Conservation (phyloP, 2,797 vertebrate species). For the Phylloscopus collybita region DNA sequence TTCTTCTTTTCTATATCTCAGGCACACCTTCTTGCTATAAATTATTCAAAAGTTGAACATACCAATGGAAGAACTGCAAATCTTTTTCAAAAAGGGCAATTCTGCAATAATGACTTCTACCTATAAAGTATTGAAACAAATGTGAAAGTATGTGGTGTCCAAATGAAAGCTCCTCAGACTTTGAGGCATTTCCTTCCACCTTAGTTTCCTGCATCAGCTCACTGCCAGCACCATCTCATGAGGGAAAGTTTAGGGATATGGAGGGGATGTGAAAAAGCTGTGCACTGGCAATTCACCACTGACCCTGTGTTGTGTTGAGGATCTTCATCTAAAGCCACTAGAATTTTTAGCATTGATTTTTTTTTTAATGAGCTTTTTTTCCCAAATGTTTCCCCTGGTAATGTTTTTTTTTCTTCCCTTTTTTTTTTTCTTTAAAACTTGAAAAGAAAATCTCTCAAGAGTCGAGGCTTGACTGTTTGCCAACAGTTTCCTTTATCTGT, state of each 20-base stretch:
- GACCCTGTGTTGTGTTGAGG: background rate
- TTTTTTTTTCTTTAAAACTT: background rate
- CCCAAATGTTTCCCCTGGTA: background rate
- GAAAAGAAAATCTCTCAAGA: background rate
- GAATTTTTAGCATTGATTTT: background rate
- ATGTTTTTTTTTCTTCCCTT: background rate
- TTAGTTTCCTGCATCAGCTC: background rate
- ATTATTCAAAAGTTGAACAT: background rate
- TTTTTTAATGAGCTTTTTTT: background rate
- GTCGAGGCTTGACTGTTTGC: background rate
- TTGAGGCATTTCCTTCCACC: background rate
- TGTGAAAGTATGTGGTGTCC: accelerated
- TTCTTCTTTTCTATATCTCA: background rate
- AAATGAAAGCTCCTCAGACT: background rate
- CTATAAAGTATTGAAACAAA: background rate
- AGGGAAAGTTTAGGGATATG: background rate
- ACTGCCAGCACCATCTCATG: accelerated
- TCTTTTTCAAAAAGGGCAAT: background rate
- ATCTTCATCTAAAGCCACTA: background rate
- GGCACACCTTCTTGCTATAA: background rate
- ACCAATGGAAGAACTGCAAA: background rate
- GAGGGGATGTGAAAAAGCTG: background rate
- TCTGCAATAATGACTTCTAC: background rate
- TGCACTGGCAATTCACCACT: background rate
- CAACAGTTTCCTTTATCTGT: background rate